Conservation (phyloP, 2,797 vertebrate species). For the Lycodopsis pacificus region DNA sequence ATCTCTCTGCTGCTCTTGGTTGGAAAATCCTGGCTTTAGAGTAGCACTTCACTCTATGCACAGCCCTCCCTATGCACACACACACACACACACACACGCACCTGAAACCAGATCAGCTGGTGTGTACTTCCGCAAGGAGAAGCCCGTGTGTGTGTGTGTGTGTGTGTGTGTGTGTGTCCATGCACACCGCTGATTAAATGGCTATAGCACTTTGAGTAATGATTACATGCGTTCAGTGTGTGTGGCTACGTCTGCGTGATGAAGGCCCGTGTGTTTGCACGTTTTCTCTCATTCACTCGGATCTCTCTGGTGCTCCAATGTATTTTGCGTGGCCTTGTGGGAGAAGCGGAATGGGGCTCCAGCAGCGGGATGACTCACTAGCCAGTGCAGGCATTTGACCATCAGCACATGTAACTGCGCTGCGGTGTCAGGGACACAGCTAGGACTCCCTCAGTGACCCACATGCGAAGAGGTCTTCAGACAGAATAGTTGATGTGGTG, state of each 20-base stretch:
- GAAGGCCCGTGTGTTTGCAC: slow-evolving; percentile 18
- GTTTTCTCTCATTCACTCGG: slow-evolving; percentile 23
- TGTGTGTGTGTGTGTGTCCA: slow-evolving; percentile 22
- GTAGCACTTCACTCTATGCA: slow-evolving; percentile 51
- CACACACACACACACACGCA: slow-evolving; percentile 11
- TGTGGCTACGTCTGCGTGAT: slow-evolving; percentile 4
- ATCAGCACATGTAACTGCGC: slow-evolving; percentile 41
- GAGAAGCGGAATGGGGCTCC: slow-evolving; percentile 47
- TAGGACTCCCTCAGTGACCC: slow-evolving; percentile 23
- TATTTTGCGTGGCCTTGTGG: slow-evolving; percentile 65
- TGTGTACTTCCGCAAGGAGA: slow-evolving; percentile 45
- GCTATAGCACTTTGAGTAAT: slow-evolving; percentile 33
- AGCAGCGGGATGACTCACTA: slow-evolving; percentile 60
- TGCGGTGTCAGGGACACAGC: slow-evolving; percentile 34
- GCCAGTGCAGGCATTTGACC: slow-evolving; percentile 41
- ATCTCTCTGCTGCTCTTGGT: slow-evolving; percentile 78
- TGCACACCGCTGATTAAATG: slow-evolving; percentile 50
- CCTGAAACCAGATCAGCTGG: slow-evolving; percentile 61
- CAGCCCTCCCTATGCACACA: slow-evolving; percentile 11
- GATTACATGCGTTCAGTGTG: slow-evolving; percentile 29
- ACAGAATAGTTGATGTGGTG: slow-evolving; percentile 11
- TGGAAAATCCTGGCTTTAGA: slow-evolving; percentile 80
- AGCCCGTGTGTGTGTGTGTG: background rate
- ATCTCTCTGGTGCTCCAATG: slow-evolving; percentile 35
- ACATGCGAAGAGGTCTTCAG: background rate